phyloP scores from a whole-genome alignment of 2,113 vertebrate species.

The Mus spicilegus region DNA sequence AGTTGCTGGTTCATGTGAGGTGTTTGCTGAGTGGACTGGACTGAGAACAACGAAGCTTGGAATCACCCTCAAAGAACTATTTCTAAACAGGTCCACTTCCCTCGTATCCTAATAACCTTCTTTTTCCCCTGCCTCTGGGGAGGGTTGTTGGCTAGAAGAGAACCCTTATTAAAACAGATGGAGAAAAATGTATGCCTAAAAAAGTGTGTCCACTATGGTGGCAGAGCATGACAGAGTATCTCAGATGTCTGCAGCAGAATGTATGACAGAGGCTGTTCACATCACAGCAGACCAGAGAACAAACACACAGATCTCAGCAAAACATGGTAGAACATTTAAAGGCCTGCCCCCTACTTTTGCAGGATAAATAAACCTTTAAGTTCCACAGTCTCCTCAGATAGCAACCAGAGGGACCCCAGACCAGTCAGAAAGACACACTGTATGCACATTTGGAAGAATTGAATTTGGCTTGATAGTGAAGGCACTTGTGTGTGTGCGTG shows the following conservation, averaged over 20 bases:
- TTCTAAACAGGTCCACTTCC: too few relatives aligned
- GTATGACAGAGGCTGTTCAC: background rate
- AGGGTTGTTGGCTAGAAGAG: too few relatives aligned
- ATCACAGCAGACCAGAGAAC: background rate
- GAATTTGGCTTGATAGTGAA: background rate
- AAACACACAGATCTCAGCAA: background rate
- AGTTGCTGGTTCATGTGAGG: too few relatives aligned
- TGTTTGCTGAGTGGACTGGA: too few relatives aligned
- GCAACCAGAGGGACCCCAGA: background rate
- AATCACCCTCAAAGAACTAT: too few relatives aligned
- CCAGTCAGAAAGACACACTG: background rate
- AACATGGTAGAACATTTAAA: background rate
- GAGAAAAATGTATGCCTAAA: too few relatives aligned
- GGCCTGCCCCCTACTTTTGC: background rate
- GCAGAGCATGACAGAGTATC: background rate
- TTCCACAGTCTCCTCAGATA: background rate
- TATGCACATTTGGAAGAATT: background rate
- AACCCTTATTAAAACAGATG: too few relatives aligned
- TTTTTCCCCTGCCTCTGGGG: too few relatives aligned
- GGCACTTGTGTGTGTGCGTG: background rate
- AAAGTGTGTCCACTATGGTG: background rate
- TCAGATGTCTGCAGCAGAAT: background rate
- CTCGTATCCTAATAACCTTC: too few relatives aligned
- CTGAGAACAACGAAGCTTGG: too few relatives aligned
- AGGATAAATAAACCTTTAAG: background rate